Conservation (phyloP, 92 coral and sea anemone genomes). For the Chrysogorgia sp. region DNA sequence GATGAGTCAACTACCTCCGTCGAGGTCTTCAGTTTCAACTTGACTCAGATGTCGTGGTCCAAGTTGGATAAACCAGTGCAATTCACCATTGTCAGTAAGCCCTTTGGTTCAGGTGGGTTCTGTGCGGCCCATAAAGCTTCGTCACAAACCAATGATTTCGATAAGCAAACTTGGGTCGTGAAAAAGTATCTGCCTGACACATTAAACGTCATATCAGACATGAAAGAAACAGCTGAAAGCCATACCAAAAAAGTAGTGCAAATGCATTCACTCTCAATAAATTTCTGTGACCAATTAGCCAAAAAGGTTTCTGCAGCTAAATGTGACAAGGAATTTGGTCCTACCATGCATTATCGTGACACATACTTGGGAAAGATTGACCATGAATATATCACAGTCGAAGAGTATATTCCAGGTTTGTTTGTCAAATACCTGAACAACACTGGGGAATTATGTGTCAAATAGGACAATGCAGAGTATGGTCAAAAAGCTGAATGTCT, state of each 20-base stretch:
- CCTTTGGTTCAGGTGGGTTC: slow-evolving; percentile 50
- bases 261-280: slow-evolving; percentile 29
- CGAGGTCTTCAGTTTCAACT: slow-evolving; percentile 48
- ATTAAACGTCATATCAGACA: slow-evolving; percentile 21
- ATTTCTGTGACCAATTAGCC: slow-evolving; percentile 5
- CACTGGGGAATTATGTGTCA: slow-evolving; percentile 23
- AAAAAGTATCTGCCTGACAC: slow-evolving; percentile 19
- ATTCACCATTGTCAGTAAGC: slow-evolving; percentile 40
- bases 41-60: slow-evolving; percentile 54
- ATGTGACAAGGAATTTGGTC: slow-evolving; percentile 29
- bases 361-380: slow-evolving; percentile 22
- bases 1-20: slow-evolving; percentile 44
- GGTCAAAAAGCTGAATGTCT: slow-evolving; percentile 38
- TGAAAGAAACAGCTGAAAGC: slow-evolving; percentile 33
- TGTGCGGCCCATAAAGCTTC: slow-evolving; percentile 17
- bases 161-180: slow-evolving; percentile 25
- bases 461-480: slow-evolving; percentile 9
- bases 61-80: slow-evolving; percentile 27
- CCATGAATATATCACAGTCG: slow-evolving; percentile 19
- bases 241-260: slow-evolving; percentile 28
- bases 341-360: slow-evolving; percentile 10
- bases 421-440: slow-evolving; percentile 34
- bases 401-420: slow-evolving; percentile 35
- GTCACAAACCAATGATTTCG: background rate
- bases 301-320: background rate